Percentiles rank a stretch among this genome's conserved stretches.
Conservation (phyloP, 2,797 vertebrate species). For the Alosa sapidissima region DNA sequence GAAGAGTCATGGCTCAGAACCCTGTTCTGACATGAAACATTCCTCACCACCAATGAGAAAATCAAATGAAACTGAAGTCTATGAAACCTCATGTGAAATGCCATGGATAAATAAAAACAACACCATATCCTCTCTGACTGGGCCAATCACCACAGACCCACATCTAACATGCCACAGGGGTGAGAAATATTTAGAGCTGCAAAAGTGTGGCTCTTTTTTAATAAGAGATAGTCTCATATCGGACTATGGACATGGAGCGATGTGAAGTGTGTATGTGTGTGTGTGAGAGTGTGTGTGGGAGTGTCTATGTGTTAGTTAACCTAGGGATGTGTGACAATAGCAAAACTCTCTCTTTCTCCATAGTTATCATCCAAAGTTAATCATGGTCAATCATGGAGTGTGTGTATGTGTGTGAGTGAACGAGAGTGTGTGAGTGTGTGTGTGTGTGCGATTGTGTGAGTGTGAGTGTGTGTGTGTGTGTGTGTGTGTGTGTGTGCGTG, state of each 20-base stretch:
- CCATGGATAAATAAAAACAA: neutral
- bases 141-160: neutral
- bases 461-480: neutral
- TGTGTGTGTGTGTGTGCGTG: constrained; percentile 29
- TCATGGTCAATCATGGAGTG: too few species aligned
- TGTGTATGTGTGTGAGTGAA: constrained; percentile 31
- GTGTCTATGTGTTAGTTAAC: constrained; percentile 29
- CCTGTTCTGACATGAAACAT: too few species aligned
- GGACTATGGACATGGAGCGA: too few species aligned
- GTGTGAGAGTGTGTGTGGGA: too few species aligned
- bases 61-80: neutral
- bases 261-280: too few species aligned
- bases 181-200: neutral
- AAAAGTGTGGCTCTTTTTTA: too few species aligned
- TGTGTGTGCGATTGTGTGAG: neutral
- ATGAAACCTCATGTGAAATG: neutral
- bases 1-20: too few species aligned
- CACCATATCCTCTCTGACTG: neutral
- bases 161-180: neutral
- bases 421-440: neutral
- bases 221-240: too few species aligned
- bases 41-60: too few species aligned
- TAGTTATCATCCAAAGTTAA: too few species aligned
- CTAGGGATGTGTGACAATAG: too few species aligned
- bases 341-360: too few species aligned